Conservation (phyloP, 2,888 invertebrate species). For the Heliothis peltigera region DNA sequence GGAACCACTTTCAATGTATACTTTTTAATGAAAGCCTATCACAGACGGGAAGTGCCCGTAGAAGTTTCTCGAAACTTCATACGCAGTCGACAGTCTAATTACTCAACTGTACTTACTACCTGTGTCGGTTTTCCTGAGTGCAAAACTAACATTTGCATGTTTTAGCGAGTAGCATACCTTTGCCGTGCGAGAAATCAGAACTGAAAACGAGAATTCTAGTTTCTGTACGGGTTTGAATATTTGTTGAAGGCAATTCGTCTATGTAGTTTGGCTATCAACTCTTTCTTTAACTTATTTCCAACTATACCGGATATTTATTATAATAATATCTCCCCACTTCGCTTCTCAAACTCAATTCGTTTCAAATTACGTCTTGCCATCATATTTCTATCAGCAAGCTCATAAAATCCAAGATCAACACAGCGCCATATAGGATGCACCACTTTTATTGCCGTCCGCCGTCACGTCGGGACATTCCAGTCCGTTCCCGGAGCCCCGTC, state of each 20-base stretch:
- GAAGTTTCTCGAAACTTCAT: conserved; percentile 32
- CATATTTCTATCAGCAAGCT: conserved; percentile 6
- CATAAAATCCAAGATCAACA: conserved; percentile 15
- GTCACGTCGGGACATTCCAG: conserved; percentile 72
- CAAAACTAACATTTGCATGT: conserved; percentile 20
- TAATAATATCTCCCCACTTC: background rate
- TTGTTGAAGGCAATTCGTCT: too few species aligned
- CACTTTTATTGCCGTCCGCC: conserved; percentile 53
- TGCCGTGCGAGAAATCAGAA: background rate
- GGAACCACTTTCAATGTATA: conserved; percentile 36
- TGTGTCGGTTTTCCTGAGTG: conserved; percentile 9
- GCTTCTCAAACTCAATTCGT: background rate
- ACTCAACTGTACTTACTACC: conserved; percentile 25
- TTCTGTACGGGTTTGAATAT: background rate
- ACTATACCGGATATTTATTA: background rate
- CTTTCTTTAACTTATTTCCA: background rate
- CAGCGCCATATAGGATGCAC: conserved; percentile 38
- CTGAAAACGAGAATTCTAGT: background rate
- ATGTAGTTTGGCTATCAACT: background rate
- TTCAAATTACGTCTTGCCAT: background rate
- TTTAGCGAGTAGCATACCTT: background rate
- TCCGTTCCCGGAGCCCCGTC: conserved; percentile 60
- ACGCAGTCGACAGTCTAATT: conserved; percentile 47
- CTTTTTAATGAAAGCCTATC: conserved; percentile 47
- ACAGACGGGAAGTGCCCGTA: conserved; percentile 40